Evolutionary conservation across 1,140 invertebrate species (phyloP), one percentile per base, ranked within the genome.

Genomic region (Lucilia sericata): DNA sequence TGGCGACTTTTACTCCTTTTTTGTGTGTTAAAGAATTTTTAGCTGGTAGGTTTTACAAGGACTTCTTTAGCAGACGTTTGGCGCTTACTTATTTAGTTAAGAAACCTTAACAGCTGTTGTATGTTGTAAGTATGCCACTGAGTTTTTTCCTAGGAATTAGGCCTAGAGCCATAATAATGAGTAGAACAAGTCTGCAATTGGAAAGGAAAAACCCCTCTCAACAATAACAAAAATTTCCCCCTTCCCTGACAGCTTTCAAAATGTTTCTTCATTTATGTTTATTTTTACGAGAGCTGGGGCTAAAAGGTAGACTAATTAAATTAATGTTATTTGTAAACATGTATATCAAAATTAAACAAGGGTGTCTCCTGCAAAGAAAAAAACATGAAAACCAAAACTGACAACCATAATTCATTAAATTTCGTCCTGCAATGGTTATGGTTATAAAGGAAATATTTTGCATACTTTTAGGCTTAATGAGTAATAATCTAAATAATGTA

Each of bases 261-360:
- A 30, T 30, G 1, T 30, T 30, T 3, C 25, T 30, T 30, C 25
- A 30, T 30, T 30, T 30, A 8, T 60, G 13, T 12, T n/a, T n/a
- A 5, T 60, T 5, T n/a, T 60, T 60, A 7, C 5, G 5, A 14
- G 17, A 21, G 17, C 65, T 55, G 51, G 49, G 17, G 51, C n/a
- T n/a, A 60, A 25, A 25, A 70, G 76, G 76, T 47, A 30, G 19
- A 51, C 47, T 80, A 80, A 80, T 80, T 80, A 80, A 80, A 80
- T 80, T 80, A 80, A 80, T 80, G 76, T 13, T 80, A 78, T 49
- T 80, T 80, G 76, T 80, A 80, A 80, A 80, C 76, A 80, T 21
- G 19, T 42, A 80, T 10, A 42, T 42, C 5, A 42, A 42, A 42
- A 42, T 30, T 42, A 42, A 70, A 70, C 65, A 70, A 70, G 65